phyloP scores from a whole-genome alignment of 1,140 invertebrate species.

The Trachelipus rathkii region DNA sequence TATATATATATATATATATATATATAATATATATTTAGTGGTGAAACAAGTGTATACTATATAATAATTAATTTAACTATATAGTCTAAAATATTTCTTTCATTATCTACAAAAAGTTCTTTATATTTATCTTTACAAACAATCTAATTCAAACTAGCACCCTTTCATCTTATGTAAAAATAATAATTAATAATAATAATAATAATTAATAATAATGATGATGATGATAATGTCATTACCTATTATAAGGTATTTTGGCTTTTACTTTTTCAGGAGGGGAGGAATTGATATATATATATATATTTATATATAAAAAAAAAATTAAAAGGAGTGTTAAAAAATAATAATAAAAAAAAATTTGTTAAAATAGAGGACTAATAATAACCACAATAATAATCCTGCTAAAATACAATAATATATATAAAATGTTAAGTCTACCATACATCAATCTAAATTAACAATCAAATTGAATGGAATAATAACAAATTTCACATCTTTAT shows the following conservation, averaged over 20 bases:
- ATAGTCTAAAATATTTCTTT: background rate
- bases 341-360: background rate
- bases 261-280: background rate
- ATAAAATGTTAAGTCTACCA: too few species aligned
- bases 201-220: background rate
- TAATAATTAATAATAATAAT: background rate
- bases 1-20: background rate
- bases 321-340: background rate
- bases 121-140: conserved; percentile 30
- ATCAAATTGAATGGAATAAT: too few species aligned
- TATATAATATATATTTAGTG: too few species aligned
- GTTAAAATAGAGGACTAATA: background rate
- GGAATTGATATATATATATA: background rate
- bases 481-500: background rate
- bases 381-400: too few species aligned
- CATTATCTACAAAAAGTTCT: conserved; percentile 5
- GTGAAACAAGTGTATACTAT: too few species aligned
- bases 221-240: background rate
- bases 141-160: conserved; percentile 36
- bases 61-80: too few species aligned
- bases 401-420: too few species aligned
- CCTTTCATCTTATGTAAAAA: conserved; percentile 32
- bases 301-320: background rate
- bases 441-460: too few species aligned
- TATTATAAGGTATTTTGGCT: background rate